A percentile compares a stretch with the other conserved stretches of the same genome.
Conservation (phyloP, 2,113 vertebrate species). For the Isurus oxyrinchus region DNA sequence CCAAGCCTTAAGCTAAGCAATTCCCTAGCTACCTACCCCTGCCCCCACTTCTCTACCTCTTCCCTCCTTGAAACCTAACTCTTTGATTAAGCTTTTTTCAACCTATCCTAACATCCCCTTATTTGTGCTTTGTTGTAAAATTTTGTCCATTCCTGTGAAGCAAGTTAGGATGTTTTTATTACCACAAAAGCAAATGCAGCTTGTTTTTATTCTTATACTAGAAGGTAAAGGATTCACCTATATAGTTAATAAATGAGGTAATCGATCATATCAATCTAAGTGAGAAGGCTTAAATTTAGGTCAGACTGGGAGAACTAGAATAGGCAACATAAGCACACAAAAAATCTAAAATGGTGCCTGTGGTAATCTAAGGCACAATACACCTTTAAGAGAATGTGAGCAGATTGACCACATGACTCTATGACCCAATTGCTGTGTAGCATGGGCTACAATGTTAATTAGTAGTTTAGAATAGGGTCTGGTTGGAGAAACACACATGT, state of each 20-base stretch:
- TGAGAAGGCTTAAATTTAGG: background rate
- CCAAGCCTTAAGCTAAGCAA: background rate
- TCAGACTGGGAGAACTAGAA: background rate
- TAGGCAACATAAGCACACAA: background rate
- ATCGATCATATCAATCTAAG: background rate
- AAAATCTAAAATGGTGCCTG: background rate
- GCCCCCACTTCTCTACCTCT: background rate
- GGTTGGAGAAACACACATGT: too few relatives aligned
- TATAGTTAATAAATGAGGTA: background rate
- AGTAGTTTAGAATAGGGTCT: too few relatives aligned
- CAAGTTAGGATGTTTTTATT: background rate
- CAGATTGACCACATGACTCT: too few relatives aligned
- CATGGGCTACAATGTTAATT: too few relatives aligned
- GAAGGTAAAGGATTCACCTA: background rate
- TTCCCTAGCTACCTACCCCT: background rate
- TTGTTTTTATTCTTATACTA: background rate
- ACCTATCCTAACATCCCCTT: background rate
- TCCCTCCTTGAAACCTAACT: background rate
- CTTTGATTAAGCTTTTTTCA: background rate
- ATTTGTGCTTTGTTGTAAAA: background rate
- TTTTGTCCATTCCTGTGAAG: background rate
- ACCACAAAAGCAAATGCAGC: background rate
- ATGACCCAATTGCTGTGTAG: too few relatives aligned
- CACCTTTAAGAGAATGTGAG: too few relatives aligned
- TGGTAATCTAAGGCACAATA: too few relatives aligned